Evolutionary conservation across 30 jellyfish, hydroid and myxozoan species (phyloP), one percentile per base, ranked within the genome.

Genomic region (Hydractinia echinata): DNA sequence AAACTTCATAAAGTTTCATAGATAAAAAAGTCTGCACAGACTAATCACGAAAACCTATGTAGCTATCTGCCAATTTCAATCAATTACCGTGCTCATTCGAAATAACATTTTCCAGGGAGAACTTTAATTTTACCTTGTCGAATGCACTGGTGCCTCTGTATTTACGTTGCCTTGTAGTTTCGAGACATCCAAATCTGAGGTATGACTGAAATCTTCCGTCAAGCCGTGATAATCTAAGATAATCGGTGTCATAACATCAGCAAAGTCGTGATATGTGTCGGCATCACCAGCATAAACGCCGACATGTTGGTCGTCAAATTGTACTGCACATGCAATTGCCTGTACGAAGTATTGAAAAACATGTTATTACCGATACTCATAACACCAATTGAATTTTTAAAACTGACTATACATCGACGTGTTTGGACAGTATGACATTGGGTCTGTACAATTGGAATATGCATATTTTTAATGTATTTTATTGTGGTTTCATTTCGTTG

Each of bases 241-340:
- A 50, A 76, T 54, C 15, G 84, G 84, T 48, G 51, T 5, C 8
- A 76, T 48, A 76, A 76, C 79, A 19, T 53, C 79, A 49, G 18
- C 48, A 53, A 76, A 76, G 54, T 51, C 84, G n/a, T 76, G 80
- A 76, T 76, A 76, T 8, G 84, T 15, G 30, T 76, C 84, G 0
- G 77, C 84, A 76, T 76, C 84, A 16, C 79, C 79, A 30, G 84
- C 84, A 53, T 48, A 76, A 30, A 76, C 77, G 1, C 84, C 84
- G 53, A 76, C 81, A 13, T 64, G 74, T 51, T 64, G 74, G 18
- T 64, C 74, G 39, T 64, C 74, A 64, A 64, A 64, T 13, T 64
- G 74, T 7, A 64, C 39, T n/a, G 74, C 74, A 2, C 74, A 64
- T 64, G 74, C 74, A 64, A 51, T 51, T n/a, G 74, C 74, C 74